Evolutionary conservation across 2,888 invertebrate species (phyloP).

Genomic region (Eristalinus sepulchralis): DNA sequence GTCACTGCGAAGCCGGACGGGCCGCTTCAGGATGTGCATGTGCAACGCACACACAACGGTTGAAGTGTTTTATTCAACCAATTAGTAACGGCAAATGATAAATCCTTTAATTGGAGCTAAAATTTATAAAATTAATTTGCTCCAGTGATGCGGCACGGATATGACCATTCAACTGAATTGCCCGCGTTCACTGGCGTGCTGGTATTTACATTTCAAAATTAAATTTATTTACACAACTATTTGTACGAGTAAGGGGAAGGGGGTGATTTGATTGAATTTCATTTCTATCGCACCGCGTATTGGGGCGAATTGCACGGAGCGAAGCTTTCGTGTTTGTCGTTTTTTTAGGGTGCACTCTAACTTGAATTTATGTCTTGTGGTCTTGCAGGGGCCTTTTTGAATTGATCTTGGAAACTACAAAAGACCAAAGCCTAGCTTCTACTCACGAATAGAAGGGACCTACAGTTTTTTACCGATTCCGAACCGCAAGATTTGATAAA

Average conservation of each 20-base stretch:
- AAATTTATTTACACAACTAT: neutral
- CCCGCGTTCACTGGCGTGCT: neutral
- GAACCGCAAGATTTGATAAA: no score
- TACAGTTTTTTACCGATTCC: no score
- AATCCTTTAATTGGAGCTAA: constrained; percentile 4
- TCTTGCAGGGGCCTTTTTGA: no score
- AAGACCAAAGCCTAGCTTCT: no score
- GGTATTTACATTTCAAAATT: neutral
- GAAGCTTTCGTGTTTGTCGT: no score
- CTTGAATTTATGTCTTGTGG: no score
- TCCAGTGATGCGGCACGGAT: neutral
- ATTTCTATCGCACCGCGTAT: neutral
- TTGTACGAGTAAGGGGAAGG: neutral
- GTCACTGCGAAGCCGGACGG: neutral
- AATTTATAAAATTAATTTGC: constrained; percentile 11
- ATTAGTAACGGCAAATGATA: neutral
- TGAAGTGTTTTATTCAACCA: neutral
- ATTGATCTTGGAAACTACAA: no score
- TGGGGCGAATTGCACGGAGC: no score
- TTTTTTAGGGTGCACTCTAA: no score
- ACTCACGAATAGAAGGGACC: no score
- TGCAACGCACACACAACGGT: neutral
- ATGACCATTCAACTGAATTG: neutral
- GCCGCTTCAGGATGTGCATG: neutral
- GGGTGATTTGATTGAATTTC: neutral